Base-by-base conservation (phyloP, 2,113 vertebrate species). In the Spizaetus ornatus region DNA sequence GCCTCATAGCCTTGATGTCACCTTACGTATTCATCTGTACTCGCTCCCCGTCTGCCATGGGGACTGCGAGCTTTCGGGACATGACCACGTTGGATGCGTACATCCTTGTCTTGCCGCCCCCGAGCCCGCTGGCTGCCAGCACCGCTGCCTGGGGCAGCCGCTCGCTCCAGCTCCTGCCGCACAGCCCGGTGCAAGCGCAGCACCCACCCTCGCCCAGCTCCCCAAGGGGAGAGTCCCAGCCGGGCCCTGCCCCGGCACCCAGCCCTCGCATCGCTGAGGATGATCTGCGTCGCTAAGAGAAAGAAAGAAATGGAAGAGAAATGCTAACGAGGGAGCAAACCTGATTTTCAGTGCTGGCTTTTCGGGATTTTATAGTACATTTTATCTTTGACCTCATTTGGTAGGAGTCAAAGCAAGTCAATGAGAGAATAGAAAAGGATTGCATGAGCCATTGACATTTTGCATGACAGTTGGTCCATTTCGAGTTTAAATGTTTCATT, bases 21-120 rank as follows among this genome's bases (percentile, higher is more conserved):
- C 48, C 38, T 36, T 40, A 10, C 3, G 1, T 21, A 27, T 27
- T n/a, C 32, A 38, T 10, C 50, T 29, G 15, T 19, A n/a, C 38
- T 38, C 1, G 0, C 11, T 65, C 32, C 13, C 26, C 45, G 34
- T 12, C 76, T 76, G 56, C 17, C 13, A 36, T 5, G 3, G 2
- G 4, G 32, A 22, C 36, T 7, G 29, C 25, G 19, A n/a, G 38
- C 29, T 66, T 40, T 27, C 1, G 1, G 47, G 42, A 40, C 48
- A 15, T 0, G 7, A 62, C 6, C 20, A 16, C 0, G 2, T 17
- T 26, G 36, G 48, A 3, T 20, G 19, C 0, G 3, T 21, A 22
- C 19, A 7, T 7, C 61, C 55, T 31, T 4, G 26, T 18, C 53
- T 32, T 2, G 1, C 25, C 1, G 0, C 0, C 17, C 25, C 61